phyloP scores from a whole-genome alignment of 2,113 vertebrate genomes.

The Phalacrocorax aristotelis region DNA sequence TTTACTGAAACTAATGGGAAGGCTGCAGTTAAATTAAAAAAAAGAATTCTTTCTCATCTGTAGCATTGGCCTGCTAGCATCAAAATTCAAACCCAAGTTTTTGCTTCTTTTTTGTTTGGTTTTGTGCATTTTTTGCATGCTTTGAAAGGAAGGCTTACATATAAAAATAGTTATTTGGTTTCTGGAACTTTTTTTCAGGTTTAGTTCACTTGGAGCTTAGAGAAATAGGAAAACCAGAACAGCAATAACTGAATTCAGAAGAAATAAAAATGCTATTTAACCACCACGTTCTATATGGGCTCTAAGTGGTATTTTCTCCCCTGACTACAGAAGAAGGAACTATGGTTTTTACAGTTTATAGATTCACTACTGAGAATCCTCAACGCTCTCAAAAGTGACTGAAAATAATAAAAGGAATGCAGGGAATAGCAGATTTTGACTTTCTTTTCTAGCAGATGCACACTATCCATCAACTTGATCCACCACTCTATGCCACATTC shows the following conservation, averaged over 20 bases:
- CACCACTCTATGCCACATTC: neutral
- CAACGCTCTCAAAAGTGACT: neutral
- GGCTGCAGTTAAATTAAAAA: neutral
- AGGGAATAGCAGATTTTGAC: neutral
- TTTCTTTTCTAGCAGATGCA: neutral
- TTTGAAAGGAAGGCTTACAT: neutral
- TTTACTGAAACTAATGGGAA: neutral
- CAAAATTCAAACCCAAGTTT: neutral
- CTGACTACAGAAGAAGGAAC: neutral
- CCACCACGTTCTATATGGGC: neutral
- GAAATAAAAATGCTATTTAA: neutral
- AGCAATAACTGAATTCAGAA: neutral
- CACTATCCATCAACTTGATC: neutral
- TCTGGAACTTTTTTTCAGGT: neutral
- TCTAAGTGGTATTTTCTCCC: neutral
- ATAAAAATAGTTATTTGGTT: neutral
- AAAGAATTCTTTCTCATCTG: neutral
- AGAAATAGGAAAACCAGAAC: slow-evolving; percentile 27
- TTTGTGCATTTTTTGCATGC: neutral
- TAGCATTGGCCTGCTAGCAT: neutral
- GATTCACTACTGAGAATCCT: neutral
- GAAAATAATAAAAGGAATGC: neutral
- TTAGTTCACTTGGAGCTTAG: neutral
- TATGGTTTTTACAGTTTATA: neutral
- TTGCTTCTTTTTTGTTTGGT: neutral